A percentile compares a stretch with the other conserved stretches of the same genome.
Conservation (phyloP, 2,113 vertebrate species). For the Muntiacus reevesi region DNA sequence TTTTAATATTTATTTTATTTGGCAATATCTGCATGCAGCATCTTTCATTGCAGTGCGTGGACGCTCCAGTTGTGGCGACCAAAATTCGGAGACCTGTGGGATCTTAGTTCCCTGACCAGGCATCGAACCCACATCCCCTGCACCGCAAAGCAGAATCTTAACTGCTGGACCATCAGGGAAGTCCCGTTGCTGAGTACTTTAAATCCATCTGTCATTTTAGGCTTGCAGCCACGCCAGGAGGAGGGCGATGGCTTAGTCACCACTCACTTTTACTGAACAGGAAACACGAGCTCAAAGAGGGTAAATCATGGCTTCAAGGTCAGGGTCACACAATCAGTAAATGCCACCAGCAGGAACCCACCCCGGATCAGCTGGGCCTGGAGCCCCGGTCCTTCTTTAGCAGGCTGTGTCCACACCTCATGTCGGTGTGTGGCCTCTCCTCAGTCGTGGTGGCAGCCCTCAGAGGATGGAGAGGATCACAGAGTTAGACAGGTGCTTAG, state of each 20-base stretch:
- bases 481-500: neutral
- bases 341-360: neutral
- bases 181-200: neutral
- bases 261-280: neutral
- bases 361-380: neutral
- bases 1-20: neutral
- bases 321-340: neutral
- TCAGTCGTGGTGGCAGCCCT: neutral
- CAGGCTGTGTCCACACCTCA: no score
- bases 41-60: neutral
- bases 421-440: accelerated
- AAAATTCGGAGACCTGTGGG: neutral
- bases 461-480: neutral
- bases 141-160: neutral
- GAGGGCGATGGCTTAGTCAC: neutral
- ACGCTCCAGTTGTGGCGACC: neutral
- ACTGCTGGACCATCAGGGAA: accelerated
- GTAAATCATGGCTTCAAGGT: neutral
- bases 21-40: neutral
- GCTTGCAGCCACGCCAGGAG: no score
- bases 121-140: neutral
- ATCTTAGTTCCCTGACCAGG: neutral
- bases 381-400: neutral
- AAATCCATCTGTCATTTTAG: neutral
- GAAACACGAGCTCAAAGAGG: neutral